Evolutionary conservation across 2,113 vertebrate species (phyloP), one percentile per base, ranked within the genome.

Genomic region (Nerophis lumbriciformis): DNA sequence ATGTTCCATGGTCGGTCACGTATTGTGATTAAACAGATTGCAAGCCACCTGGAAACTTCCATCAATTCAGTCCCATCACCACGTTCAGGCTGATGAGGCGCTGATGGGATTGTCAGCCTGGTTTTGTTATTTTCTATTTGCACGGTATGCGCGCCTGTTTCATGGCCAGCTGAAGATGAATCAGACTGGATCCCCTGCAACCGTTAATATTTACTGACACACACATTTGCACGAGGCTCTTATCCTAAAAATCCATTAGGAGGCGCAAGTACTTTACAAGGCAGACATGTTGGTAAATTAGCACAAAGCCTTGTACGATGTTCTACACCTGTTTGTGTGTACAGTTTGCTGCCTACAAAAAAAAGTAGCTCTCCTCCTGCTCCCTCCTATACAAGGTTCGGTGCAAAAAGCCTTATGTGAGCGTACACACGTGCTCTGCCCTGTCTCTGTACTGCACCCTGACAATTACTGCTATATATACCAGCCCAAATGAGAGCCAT

Each of bases 401-500:
- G 78, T 71, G 83, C 78, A 77, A 84, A 77, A 81, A 83, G 78
- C 65, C 62, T 75, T 81, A 81, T 79, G 80, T 80, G 79, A 82
- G 80, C 73, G 75, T 72, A 81, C 80, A 84, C 83, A 88, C 19
- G 19, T 76, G 78, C 80, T 79, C 79, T 85, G 81, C 81, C 75
- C 86, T 86, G 81, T 80, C 80, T 75, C 71, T 50, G 66, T 78
- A 80, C 82, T 83, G 83, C 86, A 83, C 82, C 87, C 87, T 79
- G 80, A 88, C 89, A 90, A 90, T 90, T 91, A 90, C 80, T 76
- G 88, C 88, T 90, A 91, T 91, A 90, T 91, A 88, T 91, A 91
- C 88, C 85, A 72, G 74, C 82, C 79, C 79, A 90, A 90, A 90
- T 90, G 85, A 90, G 86, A 90, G 86, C 86, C 83, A 85, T 84